These are phyloP conservation scores for Actinia tenebrosa DNA, from an alignment of 64 coral and sea anemone species.

Conservation along the genomic window DNA sequence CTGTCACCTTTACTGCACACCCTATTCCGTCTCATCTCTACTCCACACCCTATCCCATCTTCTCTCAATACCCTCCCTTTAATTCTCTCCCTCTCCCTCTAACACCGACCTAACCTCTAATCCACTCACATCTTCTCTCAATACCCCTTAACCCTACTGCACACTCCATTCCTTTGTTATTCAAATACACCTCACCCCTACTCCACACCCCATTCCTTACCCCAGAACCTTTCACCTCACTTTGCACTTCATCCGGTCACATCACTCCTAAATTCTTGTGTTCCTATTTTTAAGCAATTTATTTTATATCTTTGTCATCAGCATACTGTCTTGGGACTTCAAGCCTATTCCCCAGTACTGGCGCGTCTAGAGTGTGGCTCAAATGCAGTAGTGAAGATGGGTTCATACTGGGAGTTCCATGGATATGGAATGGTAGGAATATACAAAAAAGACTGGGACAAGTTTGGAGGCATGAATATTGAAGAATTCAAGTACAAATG, in stretches of 20 bases:
- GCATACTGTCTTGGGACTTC: background rate
- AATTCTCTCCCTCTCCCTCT: background rate
- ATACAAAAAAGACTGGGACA: constrained; percentile 90
- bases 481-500: constrained; percentile 54
- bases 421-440: constrained; percentile 67
- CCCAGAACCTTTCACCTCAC: too few species aligned
- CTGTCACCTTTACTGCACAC: too few species aligned
- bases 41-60: too few species aligned
- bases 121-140: too few species aligned
- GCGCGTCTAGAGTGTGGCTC: background rate
- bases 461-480: constrained; percentile 83
- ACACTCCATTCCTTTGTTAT: background rate
- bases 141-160: background rate
- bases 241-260: too few species aligned
- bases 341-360: background rate
- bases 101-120: background rate
- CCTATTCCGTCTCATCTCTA: too few species aligned
- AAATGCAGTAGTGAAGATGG: constrained; percentile 25
- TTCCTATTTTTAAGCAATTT: too few species aligned
- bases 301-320: background rate
- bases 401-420: constrained; percentile 46
- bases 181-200: background rate
- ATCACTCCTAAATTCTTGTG: background rate
- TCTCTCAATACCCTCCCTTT: too few species aligned
- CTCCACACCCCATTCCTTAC: too few species aligned